A percentile compares a stretch with the other conserved stretches of the same genome.
Evolutionary conservation across 23 tunicate genomes (phyloP).

Genomic region (Styela clava): DNA sequence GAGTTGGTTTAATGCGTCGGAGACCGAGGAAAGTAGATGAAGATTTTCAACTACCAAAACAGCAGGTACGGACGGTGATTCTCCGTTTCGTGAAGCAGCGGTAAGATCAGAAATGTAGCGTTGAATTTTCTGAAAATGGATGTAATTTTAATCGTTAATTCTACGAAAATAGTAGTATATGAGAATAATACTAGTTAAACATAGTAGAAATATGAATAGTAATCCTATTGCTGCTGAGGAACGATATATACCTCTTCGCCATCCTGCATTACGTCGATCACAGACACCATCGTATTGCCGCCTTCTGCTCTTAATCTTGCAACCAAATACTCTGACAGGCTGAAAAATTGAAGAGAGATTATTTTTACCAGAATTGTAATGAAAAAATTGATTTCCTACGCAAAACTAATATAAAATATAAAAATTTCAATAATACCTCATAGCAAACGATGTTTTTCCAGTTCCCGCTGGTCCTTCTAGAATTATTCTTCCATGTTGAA

Average conservation of each 20-base stretch:
- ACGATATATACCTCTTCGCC: constrained; percentile 70
- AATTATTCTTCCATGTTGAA: constrained; percentile 49
- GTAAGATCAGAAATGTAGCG: constrained; percentile 31
- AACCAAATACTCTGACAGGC: constrained; percentile 55
- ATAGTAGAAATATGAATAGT: too few relatives aligned
- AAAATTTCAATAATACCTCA: constrained; percentile 32
- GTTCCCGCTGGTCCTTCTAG: constrained; percentile 80
- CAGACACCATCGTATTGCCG: constrained; percentile 17
- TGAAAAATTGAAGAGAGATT: constrained; percentile 14
- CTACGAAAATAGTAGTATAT: not conserved
- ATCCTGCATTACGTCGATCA: constrained; percentile 59
- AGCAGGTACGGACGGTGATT: constrained; percentile 25
- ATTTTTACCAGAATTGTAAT: not conserved
- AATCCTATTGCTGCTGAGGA: too few relatives aligned
- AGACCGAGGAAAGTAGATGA: constrained; percentile 37
- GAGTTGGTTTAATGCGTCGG: constrained; percentile 32
- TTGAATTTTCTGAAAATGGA: constrained; percentile 48
- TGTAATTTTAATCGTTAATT: not conserved
- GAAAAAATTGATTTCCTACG: not conserved
- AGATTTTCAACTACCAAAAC: constrained; percentile 67
- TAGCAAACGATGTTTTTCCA: constrained; percentile 63
- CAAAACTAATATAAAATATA: not conserved
- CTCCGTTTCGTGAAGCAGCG: not conserved
- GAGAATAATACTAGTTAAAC: too few relatives aligned
- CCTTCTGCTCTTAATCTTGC: constrained; percentile 29